These are phyloP conservation scores for Pocillopora verrucosa DNA, from an alignment of 64 coral and sea anemone genomes.

Conservation along the genomic window DNA sequence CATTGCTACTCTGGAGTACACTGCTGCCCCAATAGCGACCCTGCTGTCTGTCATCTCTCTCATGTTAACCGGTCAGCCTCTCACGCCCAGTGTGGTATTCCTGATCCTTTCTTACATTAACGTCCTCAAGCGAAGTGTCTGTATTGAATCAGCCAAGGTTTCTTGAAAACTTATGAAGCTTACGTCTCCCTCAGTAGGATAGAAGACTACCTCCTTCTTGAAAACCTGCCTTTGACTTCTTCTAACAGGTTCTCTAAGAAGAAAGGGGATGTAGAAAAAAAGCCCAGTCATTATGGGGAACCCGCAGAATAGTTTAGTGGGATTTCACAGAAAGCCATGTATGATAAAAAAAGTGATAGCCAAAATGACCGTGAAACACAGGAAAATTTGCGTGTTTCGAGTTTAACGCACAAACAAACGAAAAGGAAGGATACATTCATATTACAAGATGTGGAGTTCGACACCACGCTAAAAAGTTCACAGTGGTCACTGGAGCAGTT, in stretches of 20 bases:
- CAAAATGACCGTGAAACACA: not conserved
- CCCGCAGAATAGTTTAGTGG: not conserved
- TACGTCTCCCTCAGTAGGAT: not conserved
- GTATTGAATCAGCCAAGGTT: not conserved
- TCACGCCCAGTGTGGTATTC: slow-evolving; percentile 18
- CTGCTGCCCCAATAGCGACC: not conserved
- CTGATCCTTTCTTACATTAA: slow-evolving; percentile 2
- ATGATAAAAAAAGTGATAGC: not conserved
- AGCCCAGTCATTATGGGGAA: not conserved
- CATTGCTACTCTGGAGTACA: not conserved
- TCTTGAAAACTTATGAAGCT: not conserved
- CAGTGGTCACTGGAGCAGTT: not conserved
- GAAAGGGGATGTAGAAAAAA: not conserved
- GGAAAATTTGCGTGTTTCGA: not conserved
- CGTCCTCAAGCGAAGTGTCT: not conserved
- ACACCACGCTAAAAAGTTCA: not conserved
- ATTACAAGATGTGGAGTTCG: not conserved
- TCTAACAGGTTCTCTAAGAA: not conserved
- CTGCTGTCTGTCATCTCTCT: slow-evolving; percentile 3
- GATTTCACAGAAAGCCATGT: not conserved
- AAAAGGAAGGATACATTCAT: not conserved
- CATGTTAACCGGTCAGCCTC: slow-evolving; percentile 20
- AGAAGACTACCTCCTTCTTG: not conserved
- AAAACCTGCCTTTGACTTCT: not conserved
- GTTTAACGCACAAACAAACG: not conserved